Conservation (phyloP, 1,140 invertebrate species). For the Orchestia grillus region DNA sequence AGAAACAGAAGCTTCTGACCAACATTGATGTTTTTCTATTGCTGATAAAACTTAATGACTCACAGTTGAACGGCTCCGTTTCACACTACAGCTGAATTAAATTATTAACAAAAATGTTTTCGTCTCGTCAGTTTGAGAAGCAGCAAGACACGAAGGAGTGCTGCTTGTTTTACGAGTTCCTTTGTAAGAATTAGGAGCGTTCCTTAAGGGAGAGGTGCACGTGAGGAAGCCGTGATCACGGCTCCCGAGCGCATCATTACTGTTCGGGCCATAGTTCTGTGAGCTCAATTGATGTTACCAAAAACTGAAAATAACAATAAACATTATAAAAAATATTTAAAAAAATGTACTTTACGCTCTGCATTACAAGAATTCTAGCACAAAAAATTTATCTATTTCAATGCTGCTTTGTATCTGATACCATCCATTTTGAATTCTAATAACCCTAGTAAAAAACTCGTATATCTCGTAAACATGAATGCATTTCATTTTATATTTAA, state of each 20-base stretch:
- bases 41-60: too few species aligned
- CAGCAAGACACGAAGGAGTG: not conserved
- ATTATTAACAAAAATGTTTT: not conserved
- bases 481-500: not conserved
- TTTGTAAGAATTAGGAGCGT: too few species aligned
- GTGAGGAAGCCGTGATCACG: not conserved
- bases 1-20: too few species aligned
- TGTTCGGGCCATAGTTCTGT: not conserved
- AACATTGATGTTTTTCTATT: too few species aligned
- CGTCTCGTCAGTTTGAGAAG: not conserved
- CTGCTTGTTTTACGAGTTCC: not conserved
- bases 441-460: not conserved
- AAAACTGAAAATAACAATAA: not conserved
- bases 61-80: not conserved
- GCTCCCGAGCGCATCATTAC: not conserved
- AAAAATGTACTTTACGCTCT: not conserved
- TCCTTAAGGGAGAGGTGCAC: not conserved
- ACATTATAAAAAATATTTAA: not conserved
- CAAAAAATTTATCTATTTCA: not conserved
- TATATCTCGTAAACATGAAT: not conserved
- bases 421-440: not conserved
- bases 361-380: not conserved
- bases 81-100: not conserved
- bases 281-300: not conserved
- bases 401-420: not conserved